Evolutionary conservation across 2,888 invertebrate species (phyloP).

Genomic region (Brachyopa scutellaris): DNA sequence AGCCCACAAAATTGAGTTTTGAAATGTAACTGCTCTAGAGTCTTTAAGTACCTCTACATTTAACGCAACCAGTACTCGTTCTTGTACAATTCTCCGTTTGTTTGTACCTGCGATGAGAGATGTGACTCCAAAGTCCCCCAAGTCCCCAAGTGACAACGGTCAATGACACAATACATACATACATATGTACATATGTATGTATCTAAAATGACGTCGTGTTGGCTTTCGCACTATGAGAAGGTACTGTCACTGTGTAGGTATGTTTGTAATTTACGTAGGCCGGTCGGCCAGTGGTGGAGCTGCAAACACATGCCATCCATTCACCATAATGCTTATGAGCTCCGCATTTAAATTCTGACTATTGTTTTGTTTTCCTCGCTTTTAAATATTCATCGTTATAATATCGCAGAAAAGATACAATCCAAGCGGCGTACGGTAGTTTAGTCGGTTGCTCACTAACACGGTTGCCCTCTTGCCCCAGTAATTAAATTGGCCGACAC

Average conservation of each 20-base stretch:
- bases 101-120: conserved; percentile 15
- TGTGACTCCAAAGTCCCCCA: conserved; percentile 26
- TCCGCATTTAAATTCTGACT: conserved; percentile 40
- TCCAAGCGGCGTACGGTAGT: conserved; percentile 50
- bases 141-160: conserved; percentile 57
- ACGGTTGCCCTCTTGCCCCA: conserved; percentile 69
- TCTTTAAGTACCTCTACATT: conserved; percentile 33
- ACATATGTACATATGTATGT: too few species aligned
- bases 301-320: conserved; percentile 63
- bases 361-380: conserved; percentile 15
- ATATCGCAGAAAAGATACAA: conserved; percentile 27
- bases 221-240: conserved; percentile 5
- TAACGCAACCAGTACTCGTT: conserved; percentile 35
- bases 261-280: conserved; percentile 52
- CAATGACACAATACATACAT: conserved; percentile 71
- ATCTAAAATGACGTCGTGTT: conserved; percentile 51
- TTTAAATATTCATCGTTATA: conserved; percentile 48
- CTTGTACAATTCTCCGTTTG: conserved; percentile 37
- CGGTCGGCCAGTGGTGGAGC: conserved; percentile 48
- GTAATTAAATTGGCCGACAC: conserved; percentile 71
- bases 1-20: conserved; percentile 44
- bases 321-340: conserved; percentile 52
- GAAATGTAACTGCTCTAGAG: conserved; percentile 42
- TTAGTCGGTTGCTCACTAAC: conserved; percentile 39
- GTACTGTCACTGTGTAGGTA: conserved; percentile 2